Evolutionary conservation across 2,113 vertebrate genomes (phyloP).

Genomic region (Gopherus flavomarginatus): DNA sequence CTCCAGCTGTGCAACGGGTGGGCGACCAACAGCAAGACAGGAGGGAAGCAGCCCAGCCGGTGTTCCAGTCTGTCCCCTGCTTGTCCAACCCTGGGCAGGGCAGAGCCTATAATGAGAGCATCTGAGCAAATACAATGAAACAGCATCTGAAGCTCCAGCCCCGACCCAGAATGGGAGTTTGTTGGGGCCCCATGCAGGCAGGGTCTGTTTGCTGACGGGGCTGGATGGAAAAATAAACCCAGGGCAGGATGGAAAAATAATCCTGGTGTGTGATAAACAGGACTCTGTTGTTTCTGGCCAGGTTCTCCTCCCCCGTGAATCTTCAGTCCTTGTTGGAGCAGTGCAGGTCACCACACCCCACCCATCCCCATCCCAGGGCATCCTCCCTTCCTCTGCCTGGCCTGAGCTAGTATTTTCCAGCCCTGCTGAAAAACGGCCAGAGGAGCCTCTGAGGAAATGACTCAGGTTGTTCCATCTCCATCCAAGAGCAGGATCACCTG

Average conservation of each 20-base stretch:
- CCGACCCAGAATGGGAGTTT: not conserved
- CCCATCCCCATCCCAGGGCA: not conserved
- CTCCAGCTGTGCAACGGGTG: not conserved
- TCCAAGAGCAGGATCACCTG: not conserved
- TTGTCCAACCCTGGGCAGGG: not conserved
- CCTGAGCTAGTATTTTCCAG: not conserved
- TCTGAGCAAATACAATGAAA: not conserved
- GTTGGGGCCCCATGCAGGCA: too few relatives aligned
- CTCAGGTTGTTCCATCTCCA: not conserved
- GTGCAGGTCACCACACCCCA: not conserved
- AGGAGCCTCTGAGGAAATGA: not conserved
- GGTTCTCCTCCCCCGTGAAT: not conserved
- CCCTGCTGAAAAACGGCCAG: not conserved
- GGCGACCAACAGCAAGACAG: too few relatives aligned
- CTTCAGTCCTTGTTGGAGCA: too few relatives aligned
- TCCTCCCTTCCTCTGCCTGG: not conserved
- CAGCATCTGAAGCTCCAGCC: not conserved
- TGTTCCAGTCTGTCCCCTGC: not conserved
- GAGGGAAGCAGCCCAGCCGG: not conserved
- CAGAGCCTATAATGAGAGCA: not conserved
- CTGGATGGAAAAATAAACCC: not conserved
- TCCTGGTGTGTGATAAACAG: not conserved
- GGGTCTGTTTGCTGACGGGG: not conserved
- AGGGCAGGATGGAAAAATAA: too few relatives aligned
- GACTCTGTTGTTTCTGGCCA: not conserved